Conservation (phyloP, 2,797 vertebrate species). For the Salmo trutta region DNA sequence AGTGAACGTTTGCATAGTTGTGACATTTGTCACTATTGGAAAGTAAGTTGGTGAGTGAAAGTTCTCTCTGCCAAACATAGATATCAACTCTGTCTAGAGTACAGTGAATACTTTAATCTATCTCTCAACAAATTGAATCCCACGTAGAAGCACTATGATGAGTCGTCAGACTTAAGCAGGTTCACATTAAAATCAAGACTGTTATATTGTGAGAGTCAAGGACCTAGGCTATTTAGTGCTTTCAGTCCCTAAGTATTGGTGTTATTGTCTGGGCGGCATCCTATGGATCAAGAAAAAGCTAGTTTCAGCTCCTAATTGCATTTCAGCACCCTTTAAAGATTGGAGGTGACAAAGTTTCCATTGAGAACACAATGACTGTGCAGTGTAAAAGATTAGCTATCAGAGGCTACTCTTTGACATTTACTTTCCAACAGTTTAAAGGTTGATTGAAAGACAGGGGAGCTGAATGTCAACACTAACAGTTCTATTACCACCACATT, state of each 20-base stretch:
- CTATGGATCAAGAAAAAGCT: conserved; percentile 3
- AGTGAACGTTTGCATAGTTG: not conserved
- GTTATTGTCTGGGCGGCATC: conserved; percentile 9
- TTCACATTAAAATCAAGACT: not conserved
- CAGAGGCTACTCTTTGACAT: not conserved
- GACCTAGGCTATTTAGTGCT: not conserved
- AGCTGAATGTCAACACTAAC: conserved; percentile 3
- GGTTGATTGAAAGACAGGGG: not conserved
- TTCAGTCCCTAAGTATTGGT: not conserved
- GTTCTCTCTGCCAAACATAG: conserved; percentile 3
- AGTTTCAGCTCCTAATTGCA: not conserved
- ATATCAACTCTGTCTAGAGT: conserved; percentile 1
- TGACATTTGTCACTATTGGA: conserved; percentile 4
- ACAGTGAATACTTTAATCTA: conserved; percentile 10
- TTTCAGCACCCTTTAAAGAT: not conserved
- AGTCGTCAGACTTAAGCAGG: not conserved
- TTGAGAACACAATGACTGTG: conserved; percentile 1
- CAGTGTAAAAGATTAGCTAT: not conserved
- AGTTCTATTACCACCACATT: not conserved
- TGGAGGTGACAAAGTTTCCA: not conserved
- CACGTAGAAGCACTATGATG: conserved; percentile 10
- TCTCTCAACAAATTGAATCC: not conserved
- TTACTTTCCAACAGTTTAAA: not conserved
- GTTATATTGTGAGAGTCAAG: not conserved
- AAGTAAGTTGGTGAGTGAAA: not conserved